Base-by-base conservation (phyloP, 2,797 vertebrate species). In the Huso huso region DNA sequence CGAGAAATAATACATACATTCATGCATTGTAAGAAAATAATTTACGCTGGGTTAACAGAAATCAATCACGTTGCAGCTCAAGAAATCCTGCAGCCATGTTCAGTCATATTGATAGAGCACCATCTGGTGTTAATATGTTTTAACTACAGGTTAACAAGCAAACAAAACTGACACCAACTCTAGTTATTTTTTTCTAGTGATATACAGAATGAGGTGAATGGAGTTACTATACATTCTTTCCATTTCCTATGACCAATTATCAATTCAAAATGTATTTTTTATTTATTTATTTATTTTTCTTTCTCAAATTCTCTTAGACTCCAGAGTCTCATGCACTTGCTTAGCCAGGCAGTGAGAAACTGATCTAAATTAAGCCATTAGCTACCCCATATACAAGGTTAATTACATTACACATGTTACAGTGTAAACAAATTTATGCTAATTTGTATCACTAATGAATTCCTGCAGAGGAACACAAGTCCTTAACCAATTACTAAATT, bases 361-460 rank as follows among this genome's bases (percentile, higher is more conserved):
- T 12, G 11, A 51, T 53, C 18, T 15, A 68, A 74, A 64, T 74
- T 61, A 65, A 49, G 65, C 65, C 64, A 68, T 73, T 65, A 53
- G 23, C 63, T 67, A 70, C 23, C 57, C 15, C 48, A 23, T 62
- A 49, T 70, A 73, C 73, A 53, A 23, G 69, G 71, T 71, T 73
- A 48, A 62, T 74, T 73, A 76, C 70, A 71, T 69, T 78, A 66
- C 70, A 70, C 59, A 53, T 66, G 51, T 66, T 70, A 66, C 60
- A 72, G 72, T 73, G 69, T 60, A 63, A 63, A 66, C 61, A 72
- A 55, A 72, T 68, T 69, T 65, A 72, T 73, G 70, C 67, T 62
- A 53, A 51, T 63, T 65, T 69, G 65, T n/a, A 66, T 51, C 64
- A 66, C 68, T 75, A 74, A 75, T 75, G 70, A 72, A 61, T 52